These are phyloP conservation scores for Stomatorhinus walkeri DNA, from an alignment of 2,797 vertebrate species.

Conservation along the genomic window DNA sequence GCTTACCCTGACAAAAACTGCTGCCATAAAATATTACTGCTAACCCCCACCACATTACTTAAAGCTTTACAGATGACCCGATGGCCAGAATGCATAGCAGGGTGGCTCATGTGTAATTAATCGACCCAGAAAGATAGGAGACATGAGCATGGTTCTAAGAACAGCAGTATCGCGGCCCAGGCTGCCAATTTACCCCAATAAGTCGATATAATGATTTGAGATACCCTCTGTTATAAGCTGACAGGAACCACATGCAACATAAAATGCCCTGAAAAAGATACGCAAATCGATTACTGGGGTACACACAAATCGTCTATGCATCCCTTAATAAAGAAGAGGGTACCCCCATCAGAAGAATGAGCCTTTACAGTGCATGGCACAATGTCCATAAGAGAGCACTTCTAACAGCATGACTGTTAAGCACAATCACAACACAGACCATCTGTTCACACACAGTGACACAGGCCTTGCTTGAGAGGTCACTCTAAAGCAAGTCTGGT, in stretches of 20 bases:
- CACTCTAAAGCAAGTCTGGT: neutral
- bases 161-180: neutral
- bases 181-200: neutral
- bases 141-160: neutral
- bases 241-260: neutral
- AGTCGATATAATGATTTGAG: neutral
- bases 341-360: neutral
- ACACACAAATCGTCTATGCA: neutral
- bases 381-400: neutral
- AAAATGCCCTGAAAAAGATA: neutral
- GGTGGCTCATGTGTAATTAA: neutral
- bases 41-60: neutral
- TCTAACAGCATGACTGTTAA: neutral
- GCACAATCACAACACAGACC: conserved; percentile 2
- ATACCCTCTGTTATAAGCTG: neutral
- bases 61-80: neutral
- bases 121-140: neutral
- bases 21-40: neutral
- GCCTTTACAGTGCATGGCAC: neutral
- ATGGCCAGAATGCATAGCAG: neutral
- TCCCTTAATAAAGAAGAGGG: neutral
- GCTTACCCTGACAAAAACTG: neutral
- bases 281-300: neutral
- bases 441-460: neutral
- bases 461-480: neutral